Evolutionary conservation across 1,140 invertebrate species (phyloP), one percentile per base, ranked within the genome.

Genomic region (Thalassaphorura encarpata): DNA sequence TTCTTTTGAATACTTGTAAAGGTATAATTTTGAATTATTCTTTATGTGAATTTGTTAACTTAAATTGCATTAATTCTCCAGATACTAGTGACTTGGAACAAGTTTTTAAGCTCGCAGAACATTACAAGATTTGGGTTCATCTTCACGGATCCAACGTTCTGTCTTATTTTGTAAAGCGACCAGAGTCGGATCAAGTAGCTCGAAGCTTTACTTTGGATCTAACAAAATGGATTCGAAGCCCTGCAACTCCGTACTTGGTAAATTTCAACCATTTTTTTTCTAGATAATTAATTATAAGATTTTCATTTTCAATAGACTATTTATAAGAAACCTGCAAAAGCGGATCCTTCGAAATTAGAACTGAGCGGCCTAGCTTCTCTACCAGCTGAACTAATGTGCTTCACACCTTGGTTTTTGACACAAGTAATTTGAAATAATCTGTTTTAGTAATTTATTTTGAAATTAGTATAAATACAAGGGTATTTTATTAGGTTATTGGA

Each of bases 401-500:
- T 65, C 51, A 43, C 63, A 23, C 63, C 63, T 13, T 65, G 63
- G 63, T 56, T 65, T 43, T 39, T 55, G 26, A 42, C 53, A 21
- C 53, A 62, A 31, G 63, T 64, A 58, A 55, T 47, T 53, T 24
- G n/a, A n/a, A n/a, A n/a, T n/a, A n/a, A n/a, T n/a, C n/a, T n/a
- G n/a, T n/a, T n/a, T n/a, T n/a, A n/a, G n/a, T n/a, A n/a, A n/a
- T n/a, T n/a, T n/a, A n/a, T n/a, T n/a, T n/a, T n/a, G n/a, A n/a
- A n/a, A n/a, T n/a, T n/a, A n/a, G n/a, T n/a, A n/a, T n/a, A n/a
- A n/a, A n/a, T n/a, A n/a, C n/a, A n/a, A n/a, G n/a, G n/a, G n/a
- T n/a, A n/a, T n/a, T n/a, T n/a, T n/a, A n/a, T n/a, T 41, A 63
- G 62, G 55, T 57, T 27, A 45, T 65, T 45, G 63, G 63, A 8